Conservation (phyloP, 2,113 vertebrate genomes). For the Nipponia nippon region DNA sequence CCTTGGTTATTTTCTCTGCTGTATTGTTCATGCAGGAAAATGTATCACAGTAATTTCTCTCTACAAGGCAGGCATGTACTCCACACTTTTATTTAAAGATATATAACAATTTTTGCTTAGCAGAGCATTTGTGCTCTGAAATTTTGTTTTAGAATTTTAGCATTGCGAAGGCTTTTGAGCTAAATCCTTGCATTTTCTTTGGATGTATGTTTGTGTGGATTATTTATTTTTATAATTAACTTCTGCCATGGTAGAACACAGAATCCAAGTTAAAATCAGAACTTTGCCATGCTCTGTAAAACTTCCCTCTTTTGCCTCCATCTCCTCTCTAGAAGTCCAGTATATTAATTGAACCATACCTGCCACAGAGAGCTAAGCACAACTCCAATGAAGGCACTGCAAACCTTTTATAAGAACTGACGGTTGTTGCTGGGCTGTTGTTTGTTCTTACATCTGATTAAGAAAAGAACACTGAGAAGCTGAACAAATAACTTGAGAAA, state of each 20-base stretch:
- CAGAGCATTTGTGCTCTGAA: background rate
- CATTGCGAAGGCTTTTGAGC: background rate
- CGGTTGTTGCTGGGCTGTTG: background rate
- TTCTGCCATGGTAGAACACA: background rate
- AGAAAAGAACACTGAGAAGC: constrained; percentile 26
- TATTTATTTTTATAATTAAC: background rate
- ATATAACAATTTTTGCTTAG: background rate
- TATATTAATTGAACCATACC: background rate
- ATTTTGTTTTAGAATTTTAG: background rate
- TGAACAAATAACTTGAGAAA: constrained; percentile 17
- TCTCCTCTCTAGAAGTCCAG: background rate
- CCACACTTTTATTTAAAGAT: background rate
- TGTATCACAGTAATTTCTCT: background rate
- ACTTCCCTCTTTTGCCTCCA: background rate
- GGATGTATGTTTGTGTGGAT: background rate
- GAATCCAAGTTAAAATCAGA: background rate
- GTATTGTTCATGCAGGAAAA: background rate
- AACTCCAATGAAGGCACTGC: background rate
- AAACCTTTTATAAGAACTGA: background rate
- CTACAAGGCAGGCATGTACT: background rate
- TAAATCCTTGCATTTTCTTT: background rate
- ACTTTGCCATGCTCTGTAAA: background rate
- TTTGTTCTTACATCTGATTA: background rate
- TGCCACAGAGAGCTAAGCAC: background rate
- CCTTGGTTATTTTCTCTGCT: background rate